Evolutionary conservation across 2,797 vertebrate genomes (phyloP), one percentile per base, ranked within the genome.

Genomic region (Labeo calbasu): DNA sequence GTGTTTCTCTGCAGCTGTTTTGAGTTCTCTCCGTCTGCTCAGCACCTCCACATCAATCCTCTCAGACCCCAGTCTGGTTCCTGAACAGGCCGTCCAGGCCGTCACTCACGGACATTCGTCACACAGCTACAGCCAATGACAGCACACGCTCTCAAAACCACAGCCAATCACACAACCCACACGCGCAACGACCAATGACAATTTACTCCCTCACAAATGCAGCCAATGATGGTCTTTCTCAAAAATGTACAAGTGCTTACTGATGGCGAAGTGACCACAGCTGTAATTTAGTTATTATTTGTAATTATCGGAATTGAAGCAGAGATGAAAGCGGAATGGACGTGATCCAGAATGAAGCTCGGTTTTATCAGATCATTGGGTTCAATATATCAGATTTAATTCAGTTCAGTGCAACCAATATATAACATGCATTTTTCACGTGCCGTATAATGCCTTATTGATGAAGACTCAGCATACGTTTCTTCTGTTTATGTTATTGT

Each of bases 21-120:
- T 99, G 90, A 97, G 94, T 90, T 97, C 97, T 82, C 96, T 99
- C 61, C 96, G 98, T 75, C 96, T 98, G 89, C 94, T 99, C 89
- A 98, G 98, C 87, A 95, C 96, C 40, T 97, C 96, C 84, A 99
- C 97, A 0, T 94, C 97, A 85, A 99, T 99, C 92, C 93, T 99
- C 84, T 96, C 95, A 0, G 96, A 99, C 88, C 97, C 98, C 0
- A 92, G 92, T 48, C 88, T 95, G 1, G 86, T 99, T 77, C 96
- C 97, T 0, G 97, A 99, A 91, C 98, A 99, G 92, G 98, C 96
- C 61, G 90, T 95, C 0, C 92, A 91, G 25, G 96, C 97, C 0
- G 97, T 97, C 87, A 96, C 92, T 2, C 93, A 94, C 69, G 82
- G 92, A 84, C 76, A 84, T 84, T 84, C 70, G 46, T 23, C 87